phyloP scores from a whole-genome alignment of 2,888 invertebrate genomes.

The Tiliacea citrago region DNA sequence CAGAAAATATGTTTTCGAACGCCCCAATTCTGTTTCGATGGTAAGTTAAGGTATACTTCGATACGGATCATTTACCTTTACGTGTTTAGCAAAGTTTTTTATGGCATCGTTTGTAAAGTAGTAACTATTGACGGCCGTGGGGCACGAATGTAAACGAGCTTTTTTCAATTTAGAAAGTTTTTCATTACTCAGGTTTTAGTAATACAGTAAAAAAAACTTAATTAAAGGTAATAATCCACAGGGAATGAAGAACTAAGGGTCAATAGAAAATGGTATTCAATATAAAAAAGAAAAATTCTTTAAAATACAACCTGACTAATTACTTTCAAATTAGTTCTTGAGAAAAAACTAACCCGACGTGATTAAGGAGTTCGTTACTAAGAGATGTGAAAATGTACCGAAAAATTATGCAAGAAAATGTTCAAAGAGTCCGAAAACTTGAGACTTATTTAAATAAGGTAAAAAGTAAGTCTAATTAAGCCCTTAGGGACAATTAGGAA shows the following conservation, averaged over 20 bases:
- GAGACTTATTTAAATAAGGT: constrained; percentile 52
- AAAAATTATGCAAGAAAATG: constrained; percentile 41
- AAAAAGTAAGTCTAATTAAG: constrained; percentile 51
- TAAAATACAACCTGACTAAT: background rate
- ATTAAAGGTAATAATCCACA: background rate
- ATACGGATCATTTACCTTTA: constrained; percentile 45
- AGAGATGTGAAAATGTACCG: constrained; percentile 22
- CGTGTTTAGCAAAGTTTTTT: constrained; percentile 48
- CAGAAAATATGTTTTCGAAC: constrained; percentile 44
- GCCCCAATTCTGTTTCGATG: constrained; percentile 28
- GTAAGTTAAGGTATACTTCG: constrained; percentile 40
- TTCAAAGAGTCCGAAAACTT: constrained; percentile 41
- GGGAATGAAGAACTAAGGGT: background rate
- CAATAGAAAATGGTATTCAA: background rate
- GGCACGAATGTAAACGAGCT: constrained; percentile 6
- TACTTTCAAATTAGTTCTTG: constrained; percentile 25
- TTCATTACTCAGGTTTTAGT: background rate
- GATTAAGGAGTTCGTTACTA: constrained; percentile 28
- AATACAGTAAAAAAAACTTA: background rate
- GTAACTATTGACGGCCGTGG: constrained; percentile 14
- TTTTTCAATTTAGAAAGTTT: constrained; percentile 18
- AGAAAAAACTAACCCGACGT: constrained; percentile 28
- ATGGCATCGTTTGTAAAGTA: constrained; percentile 37
- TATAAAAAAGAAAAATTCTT: background rate
- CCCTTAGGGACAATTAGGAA: constrained; percentile 26